Percentiles rank a stretch among this genome's conserved stretches.
Evolutionary conservation across 1,140 invertebrate genomes (phyloP).

Genomic region (Lepidurus arcticus): DNA sequence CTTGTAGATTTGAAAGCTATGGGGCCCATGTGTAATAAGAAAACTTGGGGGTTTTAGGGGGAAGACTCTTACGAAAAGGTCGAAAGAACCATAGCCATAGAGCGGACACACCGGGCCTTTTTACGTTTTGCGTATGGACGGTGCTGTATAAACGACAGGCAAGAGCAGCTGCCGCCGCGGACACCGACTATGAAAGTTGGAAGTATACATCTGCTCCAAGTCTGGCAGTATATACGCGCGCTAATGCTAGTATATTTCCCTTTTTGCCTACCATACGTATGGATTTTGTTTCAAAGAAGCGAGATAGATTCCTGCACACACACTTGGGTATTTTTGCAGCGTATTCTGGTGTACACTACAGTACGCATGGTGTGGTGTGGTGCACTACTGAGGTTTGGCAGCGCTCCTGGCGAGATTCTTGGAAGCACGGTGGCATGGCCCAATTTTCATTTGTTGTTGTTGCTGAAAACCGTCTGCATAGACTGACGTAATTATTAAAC

Average conservation of each 20-base stretch:
- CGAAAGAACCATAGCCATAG: not conserved
- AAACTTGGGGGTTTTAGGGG: not conserved
- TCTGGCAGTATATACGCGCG: not conserved
- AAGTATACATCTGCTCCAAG: not conserved
- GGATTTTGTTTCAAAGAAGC: constrained; percentile 19
- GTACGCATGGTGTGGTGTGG: not conserved
- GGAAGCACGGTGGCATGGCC: not conserved
- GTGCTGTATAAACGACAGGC: constrained; percentile 5
- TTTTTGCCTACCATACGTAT: not conserved
- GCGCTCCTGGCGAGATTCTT: not conserved
- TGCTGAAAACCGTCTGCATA: too few relatives aligned
- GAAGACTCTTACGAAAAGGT: not conserved
- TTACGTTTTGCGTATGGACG: constrained; percentile 15
- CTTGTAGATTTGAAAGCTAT: not conserved
- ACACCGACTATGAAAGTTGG: constrained; percentile 13
- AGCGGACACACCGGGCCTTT: constrained; percentile 20
- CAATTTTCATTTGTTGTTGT: not conserved
- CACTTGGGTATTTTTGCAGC: not conserved
- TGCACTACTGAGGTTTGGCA: not conserved
- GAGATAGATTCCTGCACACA: constrained; percentile 13
- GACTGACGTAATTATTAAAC: too few relatives aligned
- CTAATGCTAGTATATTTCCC: constrained; percentile 15
- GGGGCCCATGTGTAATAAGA: constrained; percentile 9
- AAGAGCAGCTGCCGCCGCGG: constrained; percentile 15
- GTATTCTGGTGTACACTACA: not conserved